Evolutionary conservation across 2,797 vertebrate species (phyloP).

Genomic region (Sphaeramia orbicularis): DNA sequence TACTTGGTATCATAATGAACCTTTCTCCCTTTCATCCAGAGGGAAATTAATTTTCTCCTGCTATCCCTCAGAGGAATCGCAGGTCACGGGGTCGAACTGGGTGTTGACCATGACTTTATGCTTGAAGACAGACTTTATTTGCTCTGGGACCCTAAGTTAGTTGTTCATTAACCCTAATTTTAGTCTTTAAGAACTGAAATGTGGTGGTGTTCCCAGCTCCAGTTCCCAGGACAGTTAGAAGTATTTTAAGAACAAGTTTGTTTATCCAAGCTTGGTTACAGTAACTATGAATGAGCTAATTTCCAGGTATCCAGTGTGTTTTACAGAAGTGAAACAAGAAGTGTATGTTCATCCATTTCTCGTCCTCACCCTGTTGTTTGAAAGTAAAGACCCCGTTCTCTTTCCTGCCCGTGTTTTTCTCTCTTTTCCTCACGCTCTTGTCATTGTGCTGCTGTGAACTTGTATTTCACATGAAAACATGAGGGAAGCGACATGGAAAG

Average conservation of each 20-base stretch:
- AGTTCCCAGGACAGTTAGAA: conserved; percentile 24
- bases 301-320: conserved; percentile 50
- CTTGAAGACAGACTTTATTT: conserved; percentile 49
- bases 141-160: conserved; percentile 46
- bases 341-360: conserved; percentile 50
- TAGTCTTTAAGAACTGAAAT: conserved; percentile 10
- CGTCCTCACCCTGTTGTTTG: conserved; percentile 46
- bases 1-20: not conserved
- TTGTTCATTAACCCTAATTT: conserved; percentile 63
- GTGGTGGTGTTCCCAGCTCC: not conserved
- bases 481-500: conserved; percentile 56
- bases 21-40: not conserved
- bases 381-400: conserved; percentile 38
- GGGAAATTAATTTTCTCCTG: conserved; percentile 41
- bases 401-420: conserved; percentile 6
- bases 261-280: conserved; percentile 64
- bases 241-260: conserved; percentile 50
- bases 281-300: conserved; percentile 59
- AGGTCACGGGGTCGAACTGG: conserved; percentile 24
- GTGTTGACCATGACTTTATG: conserved; percentile 12
- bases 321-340: conserved; percentile 78
- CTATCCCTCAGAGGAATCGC: not conserved
- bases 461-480: conserved; percentile 33
- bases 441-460: conserved; percentile 32
- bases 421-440: conserved; percentile 19